Base-by-base conservation (phyloP, 2,113 vertebrate genomes). In the Corythoichthys haematopterus region DNA sequence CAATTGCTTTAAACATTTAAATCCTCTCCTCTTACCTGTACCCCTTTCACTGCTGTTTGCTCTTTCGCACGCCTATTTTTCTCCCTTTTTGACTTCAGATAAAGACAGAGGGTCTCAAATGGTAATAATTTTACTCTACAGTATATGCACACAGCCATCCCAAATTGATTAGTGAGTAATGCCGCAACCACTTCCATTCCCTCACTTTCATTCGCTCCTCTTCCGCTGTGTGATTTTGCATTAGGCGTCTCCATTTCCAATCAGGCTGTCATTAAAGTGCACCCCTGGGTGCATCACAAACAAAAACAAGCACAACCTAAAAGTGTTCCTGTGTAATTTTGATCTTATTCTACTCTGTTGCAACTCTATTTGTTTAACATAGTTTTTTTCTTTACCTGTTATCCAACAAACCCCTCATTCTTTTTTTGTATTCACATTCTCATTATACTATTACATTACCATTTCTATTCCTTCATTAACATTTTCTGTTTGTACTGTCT, bases 401-500 rank as follows among this genome's bases (percentile, higher is more conserved):
- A 82, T 77, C 79, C 78, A 82, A 79, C 81, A 75, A 66, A 75
- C 74, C 66, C 71, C 75, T 78, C 75, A 67, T 81, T 83, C 70
- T 62, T 69, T 77, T 83, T 83, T 77, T 83, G 82, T 74, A 78
- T 84, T 80, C 78, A 64, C 82, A 73, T 84, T 89, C 84, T 88
- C 88, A 88, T 88, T 86, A 88, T 83, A 82, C 84, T 77, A 86
- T 88, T 84, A 88, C 80, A 87, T 87, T 88, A 85, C 79, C 85
- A 87, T 90, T 86, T 85, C 87, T 84, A 68, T 85, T 82, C 72
- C 72, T 80, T 79, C 85, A 89, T 88, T 87, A 78, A 84, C 82
- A 85, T 86, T 76, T 28, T 85, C 70, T 50, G 55, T 74, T 78
- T 36, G 55, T 56, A 64, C 56, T 61, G 46, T 77, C 75, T 75